phyloP scores from a whole-genome alignment of 64 coral and sea anemone genomes.

The Acropora tenuis region DNA sequence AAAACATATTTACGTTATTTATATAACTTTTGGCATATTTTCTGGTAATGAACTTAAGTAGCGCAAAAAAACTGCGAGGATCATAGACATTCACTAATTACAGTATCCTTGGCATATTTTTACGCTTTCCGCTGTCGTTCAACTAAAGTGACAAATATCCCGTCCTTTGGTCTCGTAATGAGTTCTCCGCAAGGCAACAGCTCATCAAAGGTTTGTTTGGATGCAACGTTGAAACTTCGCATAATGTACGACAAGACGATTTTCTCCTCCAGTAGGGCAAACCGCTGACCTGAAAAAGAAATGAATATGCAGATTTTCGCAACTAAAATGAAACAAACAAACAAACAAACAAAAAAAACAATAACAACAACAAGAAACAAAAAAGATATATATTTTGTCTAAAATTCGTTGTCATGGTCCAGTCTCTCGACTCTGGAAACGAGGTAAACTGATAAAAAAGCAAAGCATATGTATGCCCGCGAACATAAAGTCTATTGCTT shows the following conservation, averaged over 20 bases:
- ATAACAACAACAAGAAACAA: too few species aligned
- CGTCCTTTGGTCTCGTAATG: slow-evolving; percentile 64
- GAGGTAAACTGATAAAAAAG: too few species aligned
- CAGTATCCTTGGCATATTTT: too few species aligned
- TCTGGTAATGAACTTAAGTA: too few species aligned
- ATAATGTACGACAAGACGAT: slow-evolving; percentile 52
- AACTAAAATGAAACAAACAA: background rate
- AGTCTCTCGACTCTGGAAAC: too few species aligned
- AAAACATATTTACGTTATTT: too few species aligned
- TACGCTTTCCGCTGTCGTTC: background rate
- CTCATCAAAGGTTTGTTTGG: slow-evolving; percentile 54
- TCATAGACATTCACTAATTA: too few species aligned
- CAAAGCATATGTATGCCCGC: background rate
- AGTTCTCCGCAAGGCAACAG: slow-evolving; percentile 67
- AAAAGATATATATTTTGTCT: too few species aligned
- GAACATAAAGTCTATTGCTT: background rate
- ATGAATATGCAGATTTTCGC: too few species aligned
- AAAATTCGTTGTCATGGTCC: too few species aligned
- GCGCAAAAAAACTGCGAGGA: too few species aligned
- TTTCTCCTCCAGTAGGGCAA: slow-evolving; percentile 78
- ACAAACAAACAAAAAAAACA: background rate
- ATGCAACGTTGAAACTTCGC: slow-evolving; percentile 58
- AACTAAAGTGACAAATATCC: slow-evolving; percentile 54
- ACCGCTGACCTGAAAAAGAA: slow-evolving; percentile 69
- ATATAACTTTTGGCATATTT: too few species aligned